Conservation (phyloP, 1,140 invertebrate genomes). For the Uloborus diversus region DNA sequence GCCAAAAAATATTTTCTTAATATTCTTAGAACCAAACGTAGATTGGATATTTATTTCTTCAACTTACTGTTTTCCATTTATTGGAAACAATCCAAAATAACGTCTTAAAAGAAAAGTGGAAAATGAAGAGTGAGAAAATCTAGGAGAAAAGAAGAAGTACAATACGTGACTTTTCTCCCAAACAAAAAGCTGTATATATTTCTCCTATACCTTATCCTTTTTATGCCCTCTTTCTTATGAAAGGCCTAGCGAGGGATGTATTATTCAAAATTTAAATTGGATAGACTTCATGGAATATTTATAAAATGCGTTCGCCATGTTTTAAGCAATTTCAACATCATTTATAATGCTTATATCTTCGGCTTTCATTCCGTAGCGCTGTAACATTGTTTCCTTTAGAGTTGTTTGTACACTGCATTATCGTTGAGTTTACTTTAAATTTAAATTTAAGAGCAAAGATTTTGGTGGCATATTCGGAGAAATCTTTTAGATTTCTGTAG, state of each 20-base stretch:
- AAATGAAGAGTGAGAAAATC: slow-evolving; percentile 6
- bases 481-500: no score
- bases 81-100: slow-evolving; percentile 20
- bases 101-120: neutral
- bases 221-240: neutral
- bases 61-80: neutral
- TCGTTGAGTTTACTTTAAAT: slow-evolving; percentile 7
- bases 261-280: slow-evolving; percentile 46
- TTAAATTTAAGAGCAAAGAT: neutral
- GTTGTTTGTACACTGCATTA: neutral
- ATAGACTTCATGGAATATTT: slow-evolving; percentile 27
- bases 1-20: no score
- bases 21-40: slow-evolving; percentile 17
- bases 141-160: neutral
- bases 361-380: neutral
- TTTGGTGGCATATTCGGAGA: neutral
- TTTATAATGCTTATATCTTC: slow-evolving; percentile 27
- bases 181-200: slow-evolving; percentile 28
- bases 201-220: slow-evolving; percentile 29
- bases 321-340: slow-evolving; percentile 25
- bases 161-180: slow-evolving; percentile 35
- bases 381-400: neutral
- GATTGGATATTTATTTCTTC: slow-evolving; percentile 20
- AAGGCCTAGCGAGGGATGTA: neutral
- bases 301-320: slow-evolving; percentile 16